Evolutionary conservation across 1,140 invertebrate genomes (phyloP).

Genomic region (Monomorium pharaonis): DNA sequence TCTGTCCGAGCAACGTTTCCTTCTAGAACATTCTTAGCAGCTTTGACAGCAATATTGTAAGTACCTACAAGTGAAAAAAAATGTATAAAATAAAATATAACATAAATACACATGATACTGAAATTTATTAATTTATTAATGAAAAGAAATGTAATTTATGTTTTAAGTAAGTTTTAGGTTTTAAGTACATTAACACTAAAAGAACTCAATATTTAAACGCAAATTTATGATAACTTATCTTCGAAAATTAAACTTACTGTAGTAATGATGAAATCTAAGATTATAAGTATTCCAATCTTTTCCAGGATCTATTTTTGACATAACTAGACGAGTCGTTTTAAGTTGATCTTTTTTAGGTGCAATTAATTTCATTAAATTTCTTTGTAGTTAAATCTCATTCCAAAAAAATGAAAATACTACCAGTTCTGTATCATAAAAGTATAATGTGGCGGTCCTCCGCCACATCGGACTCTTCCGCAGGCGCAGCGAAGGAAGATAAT

Average conservation of each 20-base stretch:
- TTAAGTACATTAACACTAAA: not conserved
- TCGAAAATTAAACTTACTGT: not conserved
- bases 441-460: no score
- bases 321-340: not conserved
- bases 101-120: not conserved
- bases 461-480: no score
- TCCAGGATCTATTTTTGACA: slow-evolving; percentile 3
- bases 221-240: not conserved
- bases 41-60: slow-evolving; percentile 1
- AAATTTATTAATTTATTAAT: no score
- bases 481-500: no score
- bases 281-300: slow-evolving; percentile 19
- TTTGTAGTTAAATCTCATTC: no score
- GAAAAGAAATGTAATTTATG: not conserved
- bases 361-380: slow-evolving; percentile 8
- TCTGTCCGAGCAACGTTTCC: not conserved
- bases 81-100: no score
- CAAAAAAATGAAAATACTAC: no score
- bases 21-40: not conserved
- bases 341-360: not conserved
- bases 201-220: not conserved
- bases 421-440: no score
- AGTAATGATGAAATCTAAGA: not conserved
- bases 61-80: not conserved
- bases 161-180: not conserved